Conservation (phyloP, 2,888 invertebrate genomes). For the Noctua comes region DNA sequence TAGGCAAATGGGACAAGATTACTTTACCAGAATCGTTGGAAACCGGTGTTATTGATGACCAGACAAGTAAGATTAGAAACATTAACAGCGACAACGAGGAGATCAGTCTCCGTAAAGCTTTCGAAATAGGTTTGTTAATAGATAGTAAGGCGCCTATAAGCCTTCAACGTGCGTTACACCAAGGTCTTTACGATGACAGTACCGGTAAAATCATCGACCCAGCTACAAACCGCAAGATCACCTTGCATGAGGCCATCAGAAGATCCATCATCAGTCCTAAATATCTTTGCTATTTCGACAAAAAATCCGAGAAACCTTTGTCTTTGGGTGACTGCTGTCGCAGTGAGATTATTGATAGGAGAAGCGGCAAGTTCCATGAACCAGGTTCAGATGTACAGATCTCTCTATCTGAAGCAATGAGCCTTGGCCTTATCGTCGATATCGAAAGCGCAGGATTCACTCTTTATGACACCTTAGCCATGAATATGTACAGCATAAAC, state of each 20-base stretch:
- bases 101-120: constrained; percentile 94
- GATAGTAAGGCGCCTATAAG: constrained; percentile 96
- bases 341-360: constrained; percentile 94
- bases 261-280: constrained; percentile 95
- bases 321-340: constrained; percentile 95
- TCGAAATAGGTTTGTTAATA: constrained; percentile 94
- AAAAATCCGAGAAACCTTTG: constrained; percentile 92
- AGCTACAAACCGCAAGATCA: constrained; percentile 94
- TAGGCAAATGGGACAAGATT: constrained; percentile 94
- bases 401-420: constrained; percentile 93
- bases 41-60: constrained; percentile 93
- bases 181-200: constrained; percentile 95
- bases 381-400: constrained; percentile 92
- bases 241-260: constrained; percentile 95
- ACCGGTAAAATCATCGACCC: constrained; percentile 96
- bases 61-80: constrained; percentile 93
- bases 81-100: constrained; percentile 92
- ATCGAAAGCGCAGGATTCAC: constrained; percentile 96
- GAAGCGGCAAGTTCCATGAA: constrained; percentile 94
- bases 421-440: constrained; percentile 95
- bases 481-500: constrained; percentile 94
- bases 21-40: constrained; percentile 95
- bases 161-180: constrained; percentile 95
- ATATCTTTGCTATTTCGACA: constrained; percentile 95
- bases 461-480: constrained; percentile 94